Evolutionary conservation across 2,113 vertebrate genomes (phyloP).

Genomic region (Anolis sagrei): DNA sequence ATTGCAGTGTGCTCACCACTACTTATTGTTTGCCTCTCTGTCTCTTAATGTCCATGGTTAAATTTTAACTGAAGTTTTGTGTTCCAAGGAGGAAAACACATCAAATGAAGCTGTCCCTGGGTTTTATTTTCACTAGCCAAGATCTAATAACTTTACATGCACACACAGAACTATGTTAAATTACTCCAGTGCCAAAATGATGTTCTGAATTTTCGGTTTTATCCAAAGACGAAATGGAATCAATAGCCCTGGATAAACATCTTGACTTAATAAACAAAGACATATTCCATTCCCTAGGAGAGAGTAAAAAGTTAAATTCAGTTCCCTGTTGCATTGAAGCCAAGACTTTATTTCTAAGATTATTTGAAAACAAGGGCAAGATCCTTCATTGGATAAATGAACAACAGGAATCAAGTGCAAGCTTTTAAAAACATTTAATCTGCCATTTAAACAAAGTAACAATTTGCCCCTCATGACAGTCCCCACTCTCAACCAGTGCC

Average conservation of each 20-base stretch:
- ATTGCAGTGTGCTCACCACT: not conserved
- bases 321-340: not conserved
- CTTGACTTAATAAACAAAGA: not conserved
- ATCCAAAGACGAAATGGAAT: not conserved
- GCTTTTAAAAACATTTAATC: not conserved
- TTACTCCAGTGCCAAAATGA: not conserved
- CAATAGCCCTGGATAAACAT: not conserved
- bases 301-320: not conserved
- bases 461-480: not conserved
- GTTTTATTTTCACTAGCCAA: not conserved
- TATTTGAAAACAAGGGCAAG: too few species aligned
- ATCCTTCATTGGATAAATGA: not conserved
- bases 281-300: not conserved
- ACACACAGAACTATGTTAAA: not conserved
- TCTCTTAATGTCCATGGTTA: not conserved
- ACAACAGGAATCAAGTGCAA: not conserved
- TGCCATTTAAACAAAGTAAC: not conserved
- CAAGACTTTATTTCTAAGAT: too few species aligned
- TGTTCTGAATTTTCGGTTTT: not conserved
- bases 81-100: not conserved
- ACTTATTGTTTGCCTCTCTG: not conserved
- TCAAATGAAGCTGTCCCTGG: not conserved
- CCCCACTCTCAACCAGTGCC: not conserved
- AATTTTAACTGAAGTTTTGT: not conserved
- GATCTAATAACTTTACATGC: not conserved